A percentile compares a stretch with the other conserved stretches of the same genome.
phyloP scores from a whole-genome alignment of 30 jellyfish, hydroid and myxozoan species.

The Cassiopea andromeda region DNA sequence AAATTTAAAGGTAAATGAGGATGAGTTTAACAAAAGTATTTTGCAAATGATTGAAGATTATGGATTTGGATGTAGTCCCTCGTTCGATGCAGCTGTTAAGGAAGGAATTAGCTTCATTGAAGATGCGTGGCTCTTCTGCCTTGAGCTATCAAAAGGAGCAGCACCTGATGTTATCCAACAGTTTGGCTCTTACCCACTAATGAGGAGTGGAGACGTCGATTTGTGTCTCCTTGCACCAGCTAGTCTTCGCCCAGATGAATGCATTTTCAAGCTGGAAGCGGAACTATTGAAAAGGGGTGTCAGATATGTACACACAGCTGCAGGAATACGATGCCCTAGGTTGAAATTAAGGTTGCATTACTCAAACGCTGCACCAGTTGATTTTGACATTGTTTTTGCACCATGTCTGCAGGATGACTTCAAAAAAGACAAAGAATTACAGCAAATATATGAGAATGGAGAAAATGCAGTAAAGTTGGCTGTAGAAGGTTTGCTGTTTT shows the following conservation, averaged over 20 bases:
- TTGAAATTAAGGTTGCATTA: slow-evolving; percentile 73
- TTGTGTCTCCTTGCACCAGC: slow-evolving; percentile 86
- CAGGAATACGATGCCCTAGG: slow-evolving; percentile 93
- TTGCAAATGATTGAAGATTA: slow-evolving; percentile 25
- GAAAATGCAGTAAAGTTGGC: slow-evolving; percentile 68
- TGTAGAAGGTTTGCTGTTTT: slow-evolving; percentile 81
- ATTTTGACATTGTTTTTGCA: slow-evolving; percentile 85
- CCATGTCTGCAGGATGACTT: slow-evolving; percentile 46
- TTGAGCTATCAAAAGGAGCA: slow-evolving; percentile 13
- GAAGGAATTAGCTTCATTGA: slow-evolving; percentile 62
- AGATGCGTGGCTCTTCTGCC: slow-evolving; percentile 74
- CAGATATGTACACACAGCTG: slow-evolving; percentile 74
- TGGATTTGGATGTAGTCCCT: slow-evolving; percentile 57
- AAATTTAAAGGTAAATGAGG: not conserved
- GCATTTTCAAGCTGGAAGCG: slow-evolving; percentile 65
- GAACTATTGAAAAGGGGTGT: slow-evolving; percentile 77
- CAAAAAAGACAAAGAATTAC: not conserved
- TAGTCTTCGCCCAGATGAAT: slow-evolving; percentile 43
- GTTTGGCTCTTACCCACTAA: slow-evolving; percentile 90
- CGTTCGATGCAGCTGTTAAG: slow-evolving; percentile 55
- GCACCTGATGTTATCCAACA: slow-evolving; percentile 39
- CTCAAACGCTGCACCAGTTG: slow-evolving; percentile 65
- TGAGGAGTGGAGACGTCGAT: slow-evolving; percentile 86
- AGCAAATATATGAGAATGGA: slow-evolving; percentile 19
- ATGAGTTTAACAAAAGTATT: not conserved